Evolutionary conservation across 2,888 invertebrate species (phyloP), one percentile per base, ranked within the genome.

Genomic region (Lasioglossum leucozonium): DNA sequence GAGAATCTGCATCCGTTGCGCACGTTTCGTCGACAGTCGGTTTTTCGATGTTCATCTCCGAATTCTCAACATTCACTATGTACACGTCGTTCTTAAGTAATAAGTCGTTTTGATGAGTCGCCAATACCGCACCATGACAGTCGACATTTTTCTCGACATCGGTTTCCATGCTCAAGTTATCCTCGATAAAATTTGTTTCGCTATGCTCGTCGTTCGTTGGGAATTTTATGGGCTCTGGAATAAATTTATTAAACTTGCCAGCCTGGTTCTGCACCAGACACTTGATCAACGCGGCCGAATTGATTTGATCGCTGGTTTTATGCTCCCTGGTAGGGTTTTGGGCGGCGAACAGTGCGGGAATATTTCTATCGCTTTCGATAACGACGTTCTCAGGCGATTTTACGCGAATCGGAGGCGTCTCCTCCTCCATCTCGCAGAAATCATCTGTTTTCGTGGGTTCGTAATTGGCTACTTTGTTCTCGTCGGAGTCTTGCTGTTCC

Each of bases 371-470:
- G 5, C 42, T 62, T 77, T 85, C 76, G 18, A 42, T 11, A 18
- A n/a, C 47, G 22, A 51, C 72, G 18, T 58, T 76, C 58, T 76
- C 65, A 42, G 76, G 58, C 4, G 76, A 73, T n/a, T 92, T 92
- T 5, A 91, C 90, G 78, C 91, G 91, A 40, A 91, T 86, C n/a
- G 91, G 86, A 47, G 91, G 92, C 77, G 91, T 91, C 75, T 90
- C 87, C 71, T 88, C 89, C 58, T 92, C 91, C 30, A 89, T 83
- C 42, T 92, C 91, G 37, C 90, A 90, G 34, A 90, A 84, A 55
- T 67, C 78, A 11, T 85, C 79, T 8, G 83, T 81, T 37, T 79
- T 47, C 22, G 37, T 18, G 8, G 16, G 13, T 37, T 92, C 87
- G 22, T 87, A 80, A 82, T 82, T 82, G 13, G 88, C 81, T 51